phyloP scores from a whole-genome alignment of 1,140 invertebrate species.

The Diorhabda carinulata region DNA sequence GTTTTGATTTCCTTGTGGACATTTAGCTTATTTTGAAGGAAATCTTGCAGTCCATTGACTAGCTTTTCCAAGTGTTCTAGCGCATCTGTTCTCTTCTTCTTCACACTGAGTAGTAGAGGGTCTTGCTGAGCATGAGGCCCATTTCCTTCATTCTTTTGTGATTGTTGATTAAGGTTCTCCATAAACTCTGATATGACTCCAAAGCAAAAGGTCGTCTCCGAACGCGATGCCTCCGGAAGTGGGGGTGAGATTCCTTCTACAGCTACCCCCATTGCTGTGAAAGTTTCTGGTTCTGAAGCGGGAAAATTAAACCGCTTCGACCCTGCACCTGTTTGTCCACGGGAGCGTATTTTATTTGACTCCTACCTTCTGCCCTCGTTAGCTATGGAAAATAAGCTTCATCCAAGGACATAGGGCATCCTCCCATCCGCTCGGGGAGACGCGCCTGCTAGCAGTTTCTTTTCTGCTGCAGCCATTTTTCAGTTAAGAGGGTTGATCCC shows the following conservation, averaged over 20 bases:
- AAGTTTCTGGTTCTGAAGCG: neutral
- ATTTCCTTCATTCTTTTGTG: neutral
- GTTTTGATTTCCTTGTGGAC: no score
- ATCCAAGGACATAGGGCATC: neutral
- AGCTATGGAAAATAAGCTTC: no score
- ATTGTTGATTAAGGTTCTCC: neutral
- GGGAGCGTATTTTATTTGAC: neutral
- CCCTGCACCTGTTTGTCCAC: neutral
- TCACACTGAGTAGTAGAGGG: neutral
- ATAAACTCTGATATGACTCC: neutral
- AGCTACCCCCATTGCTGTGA: constrained; percentile 4
- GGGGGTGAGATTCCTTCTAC: neutral
- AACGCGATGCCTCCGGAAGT: neutral
- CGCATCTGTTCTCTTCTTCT: constrained; percentile 7
- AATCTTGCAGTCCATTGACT: no score
- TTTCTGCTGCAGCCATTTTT: neutral
- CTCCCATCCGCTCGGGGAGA: neutral
- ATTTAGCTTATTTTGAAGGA: no score
- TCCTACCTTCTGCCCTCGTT: neutral
- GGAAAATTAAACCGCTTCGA: neutral
- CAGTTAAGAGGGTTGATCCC: no score
- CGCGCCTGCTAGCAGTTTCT: neutral
- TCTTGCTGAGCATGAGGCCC: constrained; percentile 8
- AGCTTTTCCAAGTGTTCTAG: constrained; percentile 9
- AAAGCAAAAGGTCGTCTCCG: neutral